These are phyloP conservation scores for Aporrectodea caliginosa DNA, from an alignment of 1,140 invertebrate genomes.

Conservation along the genomic window DNA sequence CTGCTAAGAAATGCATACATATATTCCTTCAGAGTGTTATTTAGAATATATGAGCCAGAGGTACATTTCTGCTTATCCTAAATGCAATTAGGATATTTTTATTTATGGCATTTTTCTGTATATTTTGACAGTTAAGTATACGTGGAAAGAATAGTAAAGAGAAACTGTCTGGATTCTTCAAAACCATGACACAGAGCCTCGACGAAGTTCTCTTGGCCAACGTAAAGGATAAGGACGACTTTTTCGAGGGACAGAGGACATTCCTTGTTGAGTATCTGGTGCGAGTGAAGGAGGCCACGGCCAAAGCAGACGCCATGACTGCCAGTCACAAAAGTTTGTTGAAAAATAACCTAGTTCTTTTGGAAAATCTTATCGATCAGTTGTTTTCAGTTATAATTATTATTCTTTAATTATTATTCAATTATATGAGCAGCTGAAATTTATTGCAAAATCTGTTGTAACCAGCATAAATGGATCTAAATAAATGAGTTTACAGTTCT, in stretches of 20 bases:
- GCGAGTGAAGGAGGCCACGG: conserved; percentile 88
- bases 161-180: conserved; percentile 69
- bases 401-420: too few species aligned
- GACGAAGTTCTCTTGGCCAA: conserved; percentile 90
- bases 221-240: conserved; percentile 96
- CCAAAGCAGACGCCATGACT: conserved; percentile 87
- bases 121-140: conserved; percentile 70
- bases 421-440: too few species aligned
- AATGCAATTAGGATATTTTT: neutral
- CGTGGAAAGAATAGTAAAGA: conserved; percentile 76
- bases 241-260: conserved; percentile 93
- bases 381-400: too few species aligned
- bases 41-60: too few species aligned
- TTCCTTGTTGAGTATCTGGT: conserved; percentile 92
- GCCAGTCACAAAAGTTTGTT: conserved; percentile 78
- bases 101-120: neutral
- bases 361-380: too few species aligned
- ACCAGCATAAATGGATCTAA: too few species aligned
- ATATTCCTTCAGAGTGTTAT: too few species aligned
- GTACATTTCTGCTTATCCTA: too few species aligned
- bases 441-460: too few species aligned
- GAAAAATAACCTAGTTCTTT: too few species aligned
- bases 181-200: conserved; percentile 83
- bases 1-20: too few species aligned
- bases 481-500: too few species aligned